These are phyloP conservation scores for Conus betulinus DNA, from an alignment of 1,140 invertebrate genomes.

Conservation along the genomic window DNA sequence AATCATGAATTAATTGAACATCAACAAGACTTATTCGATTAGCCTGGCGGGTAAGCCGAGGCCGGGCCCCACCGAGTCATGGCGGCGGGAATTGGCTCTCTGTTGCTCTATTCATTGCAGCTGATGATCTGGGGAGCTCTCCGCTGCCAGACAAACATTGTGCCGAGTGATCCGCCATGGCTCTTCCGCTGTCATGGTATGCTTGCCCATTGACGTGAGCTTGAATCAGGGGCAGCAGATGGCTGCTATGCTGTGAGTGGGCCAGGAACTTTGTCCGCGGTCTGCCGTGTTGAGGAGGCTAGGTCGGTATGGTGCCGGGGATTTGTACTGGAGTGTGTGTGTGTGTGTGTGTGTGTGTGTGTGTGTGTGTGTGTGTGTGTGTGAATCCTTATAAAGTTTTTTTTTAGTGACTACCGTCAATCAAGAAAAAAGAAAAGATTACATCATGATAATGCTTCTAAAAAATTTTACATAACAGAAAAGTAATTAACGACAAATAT, in stretches of 20 bases:
- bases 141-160: conserved; percentile 18
- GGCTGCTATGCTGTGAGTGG: background rate
- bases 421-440: no score
- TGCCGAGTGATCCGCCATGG: background rate
- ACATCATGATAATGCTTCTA: no score
- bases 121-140: conserved; percentile 21
- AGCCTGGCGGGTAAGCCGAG: conserved; percentile 24
- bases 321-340: background rate
- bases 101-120: conserved; percentile 8
- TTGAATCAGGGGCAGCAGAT: background rate
- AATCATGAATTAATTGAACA: conserved; percentile 41
- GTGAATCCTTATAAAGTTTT: background rate
- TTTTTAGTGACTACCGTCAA: no score
- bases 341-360: background rate
- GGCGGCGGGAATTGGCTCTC: conserved; percentile 11
- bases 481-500: no score
- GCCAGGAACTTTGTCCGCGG: background rate
- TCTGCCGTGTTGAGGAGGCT: no score
- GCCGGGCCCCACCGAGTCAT: background rate
- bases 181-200: background rate
- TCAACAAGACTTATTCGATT: conserved; percentile 38
- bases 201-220: background rate
- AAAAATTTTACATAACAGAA: no score
- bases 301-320: background rate
- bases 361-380: conserved; percentile 9